phyloP scores from a whole-genome alignment of 2,113 vertebrate species.

The Xiphophorus hellerii region DNA sequence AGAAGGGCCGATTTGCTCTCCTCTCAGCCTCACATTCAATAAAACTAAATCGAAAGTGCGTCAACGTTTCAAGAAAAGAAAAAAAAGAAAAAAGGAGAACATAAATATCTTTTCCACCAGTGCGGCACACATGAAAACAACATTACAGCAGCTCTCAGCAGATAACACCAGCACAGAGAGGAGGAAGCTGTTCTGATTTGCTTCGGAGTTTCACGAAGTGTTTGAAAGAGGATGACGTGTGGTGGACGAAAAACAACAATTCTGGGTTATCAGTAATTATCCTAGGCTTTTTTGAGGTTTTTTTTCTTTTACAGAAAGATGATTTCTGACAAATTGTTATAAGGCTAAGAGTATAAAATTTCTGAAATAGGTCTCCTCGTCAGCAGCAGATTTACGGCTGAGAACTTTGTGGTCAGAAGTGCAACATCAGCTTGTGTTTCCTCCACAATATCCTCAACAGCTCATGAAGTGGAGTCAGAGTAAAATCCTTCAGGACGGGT shows the following conservation, averaged over 20 bases:
- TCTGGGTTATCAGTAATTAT: not conserved
- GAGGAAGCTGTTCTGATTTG: not conserved
- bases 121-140: not conserved
- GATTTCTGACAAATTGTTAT: not conserved
- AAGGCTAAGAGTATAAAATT: not conserved
- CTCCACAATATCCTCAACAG: not conserved
- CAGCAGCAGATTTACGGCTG: conserved; percentile 34
- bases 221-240: conserved; percentile 2
- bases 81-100: conserved; percentile 50
- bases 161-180: not conserved
- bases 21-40: conserved; percentile 18
- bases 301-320: not conserved
- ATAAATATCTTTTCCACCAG: not conserved
- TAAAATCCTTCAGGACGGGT: conserved; percentile 1
- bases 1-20: not conserved
- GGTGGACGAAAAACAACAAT: not conserved
- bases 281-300: not conserved
- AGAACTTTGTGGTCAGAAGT: not conserved
- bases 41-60: conserved; percentile 14
- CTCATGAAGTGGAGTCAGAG: not conserved
- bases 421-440: not conserved
- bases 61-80: not conserved
- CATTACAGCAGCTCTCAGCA: conserved; percentile 14
- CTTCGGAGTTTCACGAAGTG: conserved; percentile 1
- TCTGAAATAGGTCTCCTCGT: conserved; percentile 8